These are phyloP conservation scores for Gambusia yucatana DNA, from an alignment of 2,797 vertebrate genomes.

Conservation along the genomic window DNA sequence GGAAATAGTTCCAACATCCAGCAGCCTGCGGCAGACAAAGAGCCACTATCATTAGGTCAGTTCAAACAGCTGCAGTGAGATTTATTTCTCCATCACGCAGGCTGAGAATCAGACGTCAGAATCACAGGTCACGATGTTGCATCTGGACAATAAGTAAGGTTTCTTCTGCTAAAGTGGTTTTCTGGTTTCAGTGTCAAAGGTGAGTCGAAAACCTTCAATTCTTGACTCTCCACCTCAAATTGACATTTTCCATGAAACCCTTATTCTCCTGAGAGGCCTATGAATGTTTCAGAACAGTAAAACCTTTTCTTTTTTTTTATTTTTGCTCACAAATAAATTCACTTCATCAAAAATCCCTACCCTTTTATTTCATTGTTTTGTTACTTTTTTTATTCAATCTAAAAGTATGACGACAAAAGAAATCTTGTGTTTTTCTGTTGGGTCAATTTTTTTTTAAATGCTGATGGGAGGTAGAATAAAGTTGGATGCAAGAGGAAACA, in stretches of 20 bases:
- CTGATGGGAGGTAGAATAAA: slow-evolving; percentile 19
- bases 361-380: background rate
- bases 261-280: background rate
- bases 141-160: background rate
- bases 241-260: background rate
- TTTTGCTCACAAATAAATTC: background rate
- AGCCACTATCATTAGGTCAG: background rate
- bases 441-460: slow-evolving; percentile 8
- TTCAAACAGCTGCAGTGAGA: background rate
- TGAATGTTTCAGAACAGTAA: background rate
- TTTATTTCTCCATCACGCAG: background rate
- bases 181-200: background rate
- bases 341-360: background rate
- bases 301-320: background rate
- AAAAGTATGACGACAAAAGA: background rate
- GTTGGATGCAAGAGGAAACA: slow-evolving; percentile 42
- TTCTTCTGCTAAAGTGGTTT: background rate
- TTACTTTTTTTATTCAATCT: background rate
- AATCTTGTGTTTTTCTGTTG: slow-evolving; percentile 26
- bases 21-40: background rate
- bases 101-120: background rate
- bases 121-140: background rate
- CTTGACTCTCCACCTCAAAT: background rate
- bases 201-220: background rate
- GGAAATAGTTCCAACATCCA: background rate